These are phyloP conservation scores for Tetragonula carbonaria DNA, from an alignment of 2,888 invertebrate species.

Conservation along the genomic window DNA sequence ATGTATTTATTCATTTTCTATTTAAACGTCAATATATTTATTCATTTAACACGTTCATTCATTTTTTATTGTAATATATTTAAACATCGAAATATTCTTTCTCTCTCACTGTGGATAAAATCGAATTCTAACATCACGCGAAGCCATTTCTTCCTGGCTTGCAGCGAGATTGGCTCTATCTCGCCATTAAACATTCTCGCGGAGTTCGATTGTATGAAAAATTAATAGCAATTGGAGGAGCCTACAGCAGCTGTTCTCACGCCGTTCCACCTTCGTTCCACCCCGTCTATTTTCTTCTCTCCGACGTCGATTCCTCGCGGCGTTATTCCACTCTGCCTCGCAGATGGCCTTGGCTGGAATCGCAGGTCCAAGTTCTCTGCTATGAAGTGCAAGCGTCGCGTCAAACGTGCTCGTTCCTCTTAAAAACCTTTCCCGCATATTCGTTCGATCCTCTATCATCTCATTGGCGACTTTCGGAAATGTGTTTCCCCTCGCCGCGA, in stretches of 20 bases:
- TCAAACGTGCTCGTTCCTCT: background rate
- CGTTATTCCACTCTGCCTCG: background rate
- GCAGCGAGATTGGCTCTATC: background rate
- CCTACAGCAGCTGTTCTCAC: slow-evolving; percentile 4
- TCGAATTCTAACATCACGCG: too few species aligned
- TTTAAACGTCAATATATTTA: too few species aligned
- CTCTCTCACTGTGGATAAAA: too few species aligned
- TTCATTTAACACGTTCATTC: too few species aligned
- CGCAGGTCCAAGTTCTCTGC: background rate
- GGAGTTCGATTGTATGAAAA: slow-evolving; percentile 15
- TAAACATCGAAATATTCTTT: too few species aligned
- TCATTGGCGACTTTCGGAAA: background rate
- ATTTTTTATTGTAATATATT: too few species aligned
- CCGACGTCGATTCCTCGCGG: slow-evolving; percentile 5
- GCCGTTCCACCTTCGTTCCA: background rate
- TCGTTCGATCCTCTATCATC: background rate
- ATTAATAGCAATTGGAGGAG: background rate
- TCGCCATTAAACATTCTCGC: background rate
- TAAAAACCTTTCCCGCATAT: background rate
- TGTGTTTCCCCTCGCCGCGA: background rate
- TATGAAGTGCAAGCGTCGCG: background rate
- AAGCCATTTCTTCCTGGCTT: background rate
- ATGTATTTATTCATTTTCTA: too few species aligned
- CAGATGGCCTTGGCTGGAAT: slow-evolving; percentile 11
- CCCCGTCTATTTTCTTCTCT: background rate